A percentile compares a stretch with the other conserved stretches of the same genome.
Evolutionary conservation across 2,888 invertebrate species (phyloP).

Genomic region (Schrankia costaestrigalis): DNA sequence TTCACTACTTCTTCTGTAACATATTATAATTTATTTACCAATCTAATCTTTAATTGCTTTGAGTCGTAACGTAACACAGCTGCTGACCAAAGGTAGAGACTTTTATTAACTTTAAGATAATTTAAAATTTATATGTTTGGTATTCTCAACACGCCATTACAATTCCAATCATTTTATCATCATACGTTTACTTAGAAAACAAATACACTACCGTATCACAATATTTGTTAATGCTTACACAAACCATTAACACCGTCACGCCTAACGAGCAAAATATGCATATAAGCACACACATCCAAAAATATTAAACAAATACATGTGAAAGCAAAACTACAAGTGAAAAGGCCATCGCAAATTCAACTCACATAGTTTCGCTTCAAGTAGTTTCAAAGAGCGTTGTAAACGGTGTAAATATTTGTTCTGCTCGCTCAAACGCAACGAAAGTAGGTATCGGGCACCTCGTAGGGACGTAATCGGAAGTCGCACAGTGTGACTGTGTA

Average conservation of each 20-base stretch:
- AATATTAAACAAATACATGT: constrained; percentile 19
- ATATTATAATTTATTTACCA: no score
- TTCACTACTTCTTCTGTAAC: no score
- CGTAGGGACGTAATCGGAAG: constrained; percentile 34
- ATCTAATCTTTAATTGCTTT: no score
- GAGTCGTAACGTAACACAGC: no score
- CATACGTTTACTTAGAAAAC: no score
- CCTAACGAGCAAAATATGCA: constrained; percentile 6
- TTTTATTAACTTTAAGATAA: no score
- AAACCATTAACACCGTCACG: constrained; percentile 3
- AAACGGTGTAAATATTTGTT: constrained; percentile 49
- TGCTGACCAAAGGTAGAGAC: no score
- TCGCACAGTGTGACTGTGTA: constrained; percentile 29
- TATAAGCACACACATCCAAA: constrained; percentile 5
- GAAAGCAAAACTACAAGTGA: constrained; percentile 41
- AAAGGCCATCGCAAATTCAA: constrained; percentile 35
- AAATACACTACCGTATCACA: no score
- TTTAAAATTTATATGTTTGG: no score
- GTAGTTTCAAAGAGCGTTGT: constrained; percentile 45
- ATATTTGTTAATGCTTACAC: constrained; percentile 3
- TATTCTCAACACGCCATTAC: no score
- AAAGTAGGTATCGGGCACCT: constrained; percentile 34
- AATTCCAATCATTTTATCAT: no score
- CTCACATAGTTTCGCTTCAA: constrained; percentile 47
- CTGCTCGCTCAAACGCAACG: constrained; percentile 36